These are phyloP conservation scores for Propithecus deckenii DNA, from an alignment of 2,797 vertebrate species.

Conservation along the genomic window DNA sequence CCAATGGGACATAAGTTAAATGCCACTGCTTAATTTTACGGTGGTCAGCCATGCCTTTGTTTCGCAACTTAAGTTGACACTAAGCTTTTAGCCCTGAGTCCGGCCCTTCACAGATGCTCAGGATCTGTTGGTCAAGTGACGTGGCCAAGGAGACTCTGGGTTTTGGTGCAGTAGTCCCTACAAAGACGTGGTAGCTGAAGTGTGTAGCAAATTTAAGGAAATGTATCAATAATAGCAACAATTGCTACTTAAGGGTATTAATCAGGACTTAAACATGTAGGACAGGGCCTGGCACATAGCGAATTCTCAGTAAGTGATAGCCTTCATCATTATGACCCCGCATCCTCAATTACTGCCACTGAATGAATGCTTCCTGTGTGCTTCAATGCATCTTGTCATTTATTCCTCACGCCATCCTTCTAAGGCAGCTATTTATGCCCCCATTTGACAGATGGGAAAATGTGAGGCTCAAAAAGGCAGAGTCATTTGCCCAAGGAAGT, in stretches of 20 bases:
- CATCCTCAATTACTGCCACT: neutral
- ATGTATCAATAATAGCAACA: neutral
- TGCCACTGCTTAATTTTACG: neutral
- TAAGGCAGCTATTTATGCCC: neutral
- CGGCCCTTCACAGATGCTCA: neutral
- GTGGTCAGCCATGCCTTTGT: neutral
- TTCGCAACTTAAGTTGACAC: neutral
- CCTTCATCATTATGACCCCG: neutral
- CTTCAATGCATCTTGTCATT: neutral
- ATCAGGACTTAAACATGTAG: neutral
- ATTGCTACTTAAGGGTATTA: neutral
- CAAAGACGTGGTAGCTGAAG: neutral
- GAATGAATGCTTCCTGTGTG: neutral
- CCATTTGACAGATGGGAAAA: neutral
- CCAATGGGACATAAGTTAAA: neutral
- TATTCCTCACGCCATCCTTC: neutral
- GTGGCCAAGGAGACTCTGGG: neutral
- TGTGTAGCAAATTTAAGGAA: neutral
- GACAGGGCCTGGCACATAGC: neutral
- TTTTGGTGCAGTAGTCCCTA: neutral
- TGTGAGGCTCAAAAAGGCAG: neutral
- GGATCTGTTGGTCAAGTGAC: neutral
- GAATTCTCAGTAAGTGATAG: neutral
- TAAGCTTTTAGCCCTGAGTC: neutral
- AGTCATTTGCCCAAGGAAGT: neutral